phyloP scores from a whole-genome alignment of 2,797 vertebrate genomes.

The Harpagifer antarcticus region DNA sequence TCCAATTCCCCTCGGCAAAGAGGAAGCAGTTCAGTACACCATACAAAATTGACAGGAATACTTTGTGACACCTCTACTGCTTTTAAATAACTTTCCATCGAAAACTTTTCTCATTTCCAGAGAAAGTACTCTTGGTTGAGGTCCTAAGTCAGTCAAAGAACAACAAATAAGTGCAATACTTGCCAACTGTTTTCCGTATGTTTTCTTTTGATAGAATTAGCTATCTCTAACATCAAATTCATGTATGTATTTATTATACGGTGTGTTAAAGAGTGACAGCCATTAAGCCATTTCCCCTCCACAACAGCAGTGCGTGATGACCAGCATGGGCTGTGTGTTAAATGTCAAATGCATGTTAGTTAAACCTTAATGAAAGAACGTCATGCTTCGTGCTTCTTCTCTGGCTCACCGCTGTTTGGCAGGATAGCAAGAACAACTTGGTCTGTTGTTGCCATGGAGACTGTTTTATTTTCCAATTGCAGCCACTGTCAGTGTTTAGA shows the following conservation, averaged over 20 bases:
- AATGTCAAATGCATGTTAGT: slow-evolving; percentile 52
- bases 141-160: background rate
- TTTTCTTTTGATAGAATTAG: background rate
- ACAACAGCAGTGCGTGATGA: slow-evolving; percentile 14
- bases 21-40: slow-evolving; percentile 19
- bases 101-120: slow-evolving; percentile 17
- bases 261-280: background rate
- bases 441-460: slow-evolving; percentile 82
- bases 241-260: background rate
- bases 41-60: slow-evolving; percentile 2
- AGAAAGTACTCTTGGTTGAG: background rate
- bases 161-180: background rate
- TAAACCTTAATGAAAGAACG: slow-evolving; percentile 67
- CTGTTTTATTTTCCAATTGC: slow-evolving; percentile 55
- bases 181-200: background rate
- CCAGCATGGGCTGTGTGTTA: slow-evolving; percentile 1
- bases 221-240: background rate
- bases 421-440: slow-evolving; percentile 63
- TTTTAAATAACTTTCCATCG: background rate
- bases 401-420: slow-evolving; percentile 59
- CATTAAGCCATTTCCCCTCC: background rate
- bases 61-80: background rate
- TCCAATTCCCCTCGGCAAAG: slow-evolving; percentile 33
- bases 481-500: slow-evolving; percentile 54
- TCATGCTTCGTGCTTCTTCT: slow-evolving; percentile 54